A percentile compares a stretch with the other conserved stretches of the same genome.
phyloP scores from a whole-genome alignment of 2,797 vertebrate species.

The Pangasius krempfi region DNA sequence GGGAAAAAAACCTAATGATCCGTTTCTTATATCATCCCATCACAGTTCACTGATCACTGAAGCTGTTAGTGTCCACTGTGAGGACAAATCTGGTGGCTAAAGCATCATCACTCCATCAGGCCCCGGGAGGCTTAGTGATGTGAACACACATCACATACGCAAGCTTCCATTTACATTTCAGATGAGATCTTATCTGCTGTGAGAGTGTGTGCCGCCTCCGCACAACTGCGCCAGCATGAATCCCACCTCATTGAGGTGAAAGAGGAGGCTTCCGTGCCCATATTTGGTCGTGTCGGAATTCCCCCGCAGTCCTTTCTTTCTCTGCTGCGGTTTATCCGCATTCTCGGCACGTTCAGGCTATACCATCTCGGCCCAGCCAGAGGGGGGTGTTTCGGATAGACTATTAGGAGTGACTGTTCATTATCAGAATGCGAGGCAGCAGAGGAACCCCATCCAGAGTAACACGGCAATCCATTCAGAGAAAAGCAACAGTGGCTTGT shows the following conservation, averaged over 20 bases:
- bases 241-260: conserved; percentile 46
- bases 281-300: conserved; percentile 71
- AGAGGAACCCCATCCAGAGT: conserved; percentile 28
- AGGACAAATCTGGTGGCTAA: neutral
- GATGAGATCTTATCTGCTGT: conserved; percentile 44
- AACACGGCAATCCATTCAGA: conserved; percentile 53
- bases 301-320: conserved; percentile 60
- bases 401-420: conserved; percentile 2
- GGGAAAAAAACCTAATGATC: neutral
- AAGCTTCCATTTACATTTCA: conserved; percentile 51
- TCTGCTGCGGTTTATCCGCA: conserved; percentile 60
- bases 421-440: conserved; percentile 25
- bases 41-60: neutral
- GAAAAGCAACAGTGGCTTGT: conserved; percentile 37
- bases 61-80: neutral
- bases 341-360: conserved; percentile 65
- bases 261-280: conserved; percentile 63
- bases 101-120: neutral
- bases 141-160: conserved; percentile 15
- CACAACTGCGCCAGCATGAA: conserved; percentile 50
- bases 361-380: conserved; percentile 40
- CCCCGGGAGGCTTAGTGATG: neutral
- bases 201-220: conserved; percentile 35
- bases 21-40: neutral
- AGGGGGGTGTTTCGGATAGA: conserved; percentile 18